A percentile compares a stretch with the other conserved stretches of the same genome.
Conservation (phyloP, 2,888 invertebrate genomes). For the Sussaba pulchella region DNA sequence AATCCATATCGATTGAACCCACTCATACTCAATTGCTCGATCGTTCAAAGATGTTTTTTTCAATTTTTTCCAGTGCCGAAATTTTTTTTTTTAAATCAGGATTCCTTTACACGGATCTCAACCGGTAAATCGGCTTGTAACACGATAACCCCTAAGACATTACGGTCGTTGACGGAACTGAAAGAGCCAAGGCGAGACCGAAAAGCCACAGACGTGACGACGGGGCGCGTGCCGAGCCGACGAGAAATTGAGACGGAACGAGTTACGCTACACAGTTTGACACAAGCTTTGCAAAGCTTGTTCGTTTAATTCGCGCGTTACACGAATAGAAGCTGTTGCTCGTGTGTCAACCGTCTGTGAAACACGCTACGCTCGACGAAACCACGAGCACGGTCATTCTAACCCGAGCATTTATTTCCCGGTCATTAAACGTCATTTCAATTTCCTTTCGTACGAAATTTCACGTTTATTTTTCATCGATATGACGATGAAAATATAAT, state of each 20-base stretch:
- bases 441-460: too few relatives aligned
- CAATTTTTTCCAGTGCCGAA: too few relatives aligned
- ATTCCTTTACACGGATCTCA: conserved; percentile 10
- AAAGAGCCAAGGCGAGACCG: conserved; percentile 16
- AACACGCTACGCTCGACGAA: too few relatives aligned
- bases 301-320: conserved; percentile 23
- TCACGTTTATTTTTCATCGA: too few relatives aligned
- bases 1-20: background rate
- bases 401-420: conserved; percentile 38
- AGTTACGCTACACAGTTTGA: conserved; percentile 16
- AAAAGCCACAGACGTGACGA: conserved; percentile 29
- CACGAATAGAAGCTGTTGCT: conserved; percentile 16
- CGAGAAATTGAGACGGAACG: conserved; percentile 49
- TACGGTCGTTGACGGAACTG: conserved; percentile 35
- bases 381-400: too few relatives aligned
- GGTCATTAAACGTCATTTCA: too few relatives aligned
- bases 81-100: too few relatives aligned
- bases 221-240: conserved; percentile 41
- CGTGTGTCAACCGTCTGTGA: conserved; percentile 4
- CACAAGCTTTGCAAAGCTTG: background rate
- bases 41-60: too few relatives aligned
- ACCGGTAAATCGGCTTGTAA: background rate
- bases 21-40: background rate
- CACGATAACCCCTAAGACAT: background rate
- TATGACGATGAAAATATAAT: too few relatives aligned